Conservation (phyloP, 2,797 vertebrate species). For the Rachycentron canadum region DNA sequence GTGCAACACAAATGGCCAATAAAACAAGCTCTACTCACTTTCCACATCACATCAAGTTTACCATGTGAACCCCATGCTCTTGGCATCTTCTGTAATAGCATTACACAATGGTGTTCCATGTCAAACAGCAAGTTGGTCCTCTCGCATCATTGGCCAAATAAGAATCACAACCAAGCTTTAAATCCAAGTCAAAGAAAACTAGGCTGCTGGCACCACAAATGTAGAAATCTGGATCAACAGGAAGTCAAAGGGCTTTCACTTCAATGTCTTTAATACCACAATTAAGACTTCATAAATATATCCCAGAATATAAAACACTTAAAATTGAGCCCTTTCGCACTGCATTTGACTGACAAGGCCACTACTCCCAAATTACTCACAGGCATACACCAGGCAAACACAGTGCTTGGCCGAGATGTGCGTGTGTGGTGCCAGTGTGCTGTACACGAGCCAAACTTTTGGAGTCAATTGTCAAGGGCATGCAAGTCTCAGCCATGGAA, state of each 20-base stretch:
- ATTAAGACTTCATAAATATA: slow-evolving; percentile 71
- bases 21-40: slow-evolving; percentile 65
- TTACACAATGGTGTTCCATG: slow-evolving; percentile 74
- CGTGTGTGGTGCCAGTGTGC: slow-evolving; percentile 56
- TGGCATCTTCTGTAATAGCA: slow-evolving; percentile 64
- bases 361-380: slow-evolving; percentile 69
- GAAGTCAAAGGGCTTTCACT: slow-evolving; percentile 63
- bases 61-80: slow-evolving; percentile 75
- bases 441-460: slow-evolving; percentile 69
- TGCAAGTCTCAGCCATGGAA: slow-evolving; percentile 64
- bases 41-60: slow-evolving; percentile 68
- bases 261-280: slow-evolving; percentile 61
- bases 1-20: slow-evolving; percentile 59
- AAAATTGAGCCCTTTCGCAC: slow-evolving; percentile 49
- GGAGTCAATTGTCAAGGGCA: slow-evolving; percentile 75
- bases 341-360: slow-evolving; percentile 74
- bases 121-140: slow-evolving; percentile 65
- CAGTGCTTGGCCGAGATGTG: slow-evolving; percentile 49
- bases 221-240: slow-evolving; percentile 62
- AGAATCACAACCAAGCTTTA: slow-evolving; percentile 64
- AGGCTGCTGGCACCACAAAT: slow-evolving; percentile 53
- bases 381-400: slow-evolving; percentile 59
- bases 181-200: slow-evolving; percentile 68
- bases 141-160: slow-evolving; percentile 62
- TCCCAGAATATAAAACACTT: slow-evolving; percentile 72